A percentile compares a stretch with the other conserved stretches of the same genome.
These are phyloP conservation scores for Dendroctonus valens DNA, from an alignment of 1,140 invertebrate species.

Conservation along the genomic window DNA sequence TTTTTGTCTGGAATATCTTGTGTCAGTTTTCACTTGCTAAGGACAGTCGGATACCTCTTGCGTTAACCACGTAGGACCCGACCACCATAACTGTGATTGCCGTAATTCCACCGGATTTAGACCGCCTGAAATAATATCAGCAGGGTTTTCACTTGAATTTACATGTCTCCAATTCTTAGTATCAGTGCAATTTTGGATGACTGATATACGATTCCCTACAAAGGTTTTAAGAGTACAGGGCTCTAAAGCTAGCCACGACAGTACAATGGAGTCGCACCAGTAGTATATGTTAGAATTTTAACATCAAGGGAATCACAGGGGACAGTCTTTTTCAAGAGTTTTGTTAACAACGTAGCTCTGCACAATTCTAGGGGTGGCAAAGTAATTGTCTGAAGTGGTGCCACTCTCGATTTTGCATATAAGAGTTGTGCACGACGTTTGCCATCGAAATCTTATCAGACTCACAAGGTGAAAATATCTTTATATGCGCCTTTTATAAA, in stretches of 20 bases:
- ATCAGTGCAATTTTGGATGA: constrained; percentile 35
- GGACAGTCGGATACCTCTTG: constrained; percentile 12
- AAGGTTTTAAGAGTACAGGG: constrained; percentile 16
- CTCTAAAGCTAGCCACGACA: constrained; percentile 18
- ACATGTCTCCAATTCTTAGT: constrained; percentile 45
- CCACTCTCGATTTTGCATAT: constrained; percentile 7
- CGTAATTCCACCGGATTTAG: constrained; percentile 28
- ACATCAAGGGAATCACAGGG: constrained; percentile 8
- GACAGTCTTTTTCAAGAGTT: constrained; percentile 2
- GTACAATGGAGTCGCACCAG: constrained; percentile 31
- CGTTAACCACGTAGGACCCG: constrained; percentile 17
- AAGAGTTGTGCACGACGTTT: background rate
- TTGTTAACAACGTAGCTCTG: constrained; percentile 13
- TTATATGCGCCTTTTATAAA: no score
- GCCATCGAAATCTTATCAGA: no score
- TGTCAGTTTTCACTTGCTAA: background rate
- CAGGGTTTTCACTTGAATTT: constrained; percentile 44
- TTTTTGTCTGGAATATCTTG: constrained; percentile 44
- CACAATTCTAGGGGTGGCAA: constrained; percentile 20
- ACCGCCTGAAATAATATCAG: constrained; percentile 51
- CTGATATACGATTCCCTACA: constrained; percentile 23
- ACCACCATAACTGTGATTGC: constrained; percentile 22
- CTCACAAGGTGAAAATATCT: no score
- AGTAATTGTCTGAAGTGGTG: constrained; percentile 16
- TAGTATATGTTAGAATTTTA: background rate